Conservation (phyloP, 2,113 vertebrate species). For the Salvelinus fontinalis region DNA sequence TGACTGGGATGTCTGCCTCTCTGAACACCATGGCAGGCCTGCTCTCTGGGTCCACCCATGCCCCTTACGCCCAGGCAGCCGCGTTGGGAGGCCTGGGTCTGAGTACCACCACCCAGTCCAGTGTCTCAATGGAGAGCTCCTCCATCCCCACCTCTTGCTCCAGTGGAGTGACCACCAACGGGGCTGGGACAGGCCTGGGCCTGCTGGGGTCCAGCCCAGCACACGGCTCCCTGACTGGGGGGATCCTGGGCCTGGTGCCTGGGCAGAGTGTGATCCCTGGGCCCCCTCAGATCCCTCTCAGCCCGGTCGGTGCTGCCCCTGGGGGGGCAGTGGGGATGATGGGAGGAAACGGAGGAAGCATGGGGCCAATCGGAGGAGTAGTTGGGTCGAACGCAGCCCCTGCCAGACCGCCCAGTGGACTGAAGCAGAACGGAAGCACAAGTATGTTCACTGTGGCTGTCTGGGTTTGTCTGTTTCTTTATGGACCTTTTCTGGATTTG, state of each 20-base stretch:
- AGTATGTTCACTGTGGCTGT: conserved; percentile 66
- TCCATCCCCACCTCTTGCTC: conserved; percentile 66
- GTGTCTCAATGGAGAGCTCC: conserved; percentile 65
- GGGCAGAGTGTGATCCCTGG: conserved; percentile 62
- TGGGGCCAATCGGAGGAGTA: conserved; percentile 60
- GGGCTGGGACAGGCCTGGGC: conserved; percentile 58
- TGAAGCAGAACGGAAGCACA: conserved; percentile 89
- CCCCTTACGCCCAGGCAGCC: conserved; percentile 88
- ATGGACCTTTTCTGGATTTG: not conserved
- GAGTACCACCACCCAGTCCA: conserved; percentile 61
- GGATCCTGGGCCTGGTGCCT: conserved; percentile 69
- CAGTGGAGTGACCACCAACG: conserved; percentile 71
- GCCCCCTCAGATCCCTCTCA: conserved; percentile 63
- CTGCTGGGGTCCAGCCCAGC: conserved; percentile 68
- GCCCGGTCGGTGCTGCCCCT: conserved; percentile 61
- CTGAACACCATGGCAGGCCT: conserved; percentile 72
- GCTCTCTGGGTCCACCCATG: conserved; percentile 76
- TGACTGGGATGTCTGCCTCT: conserved; percentile 60
- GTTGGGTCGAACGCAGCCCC: conserved; percentile 70
- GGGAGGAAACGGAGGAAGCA: conserved; percentile 65
- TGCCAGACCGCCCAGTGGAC: conserved; percentile 83
- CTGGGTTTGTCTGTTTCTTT: not conserved
- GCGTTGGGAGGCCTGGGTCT: conserved; percentile 72
- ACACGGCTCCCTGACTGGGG: conserved; percentile 62
- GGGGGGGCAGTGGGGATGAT: conserved; percentile 61